A percentile compares a stretch with the other conserved stretches of the same genome.
These are phyloP conservation scores for Formicarius rufipectus DNA, from an alignment of 2,113 vertebrate genomes.

Conservation along the genomic window DNA sequence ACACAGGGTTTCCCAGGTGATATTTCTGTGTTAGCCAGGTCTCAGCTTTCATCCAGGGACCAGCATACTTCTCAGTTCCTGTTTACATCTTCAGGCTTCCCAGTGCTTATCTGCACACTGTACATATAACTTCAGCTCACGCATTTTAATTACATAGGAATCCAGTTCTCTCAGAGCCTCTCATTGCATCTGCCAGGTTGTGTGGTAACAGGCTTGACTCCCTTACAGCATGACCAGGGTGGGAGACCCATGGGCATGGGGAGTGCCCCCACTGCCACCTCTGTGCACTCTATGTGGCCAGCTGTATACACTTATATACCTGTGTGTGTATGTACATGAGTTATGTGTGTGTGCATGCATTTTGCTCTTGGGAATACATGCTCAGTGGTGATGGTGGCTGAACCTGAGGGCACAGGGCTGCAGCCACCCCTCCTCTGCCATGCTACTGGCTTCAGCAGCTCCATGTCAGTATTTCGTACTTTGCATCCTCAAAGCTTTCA, in stretches of 20 bases:
- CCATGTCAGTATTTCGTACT: fast-evolving
- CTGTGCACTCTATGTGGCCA: neutral
- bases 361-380: neutral
- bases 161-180: neutral
- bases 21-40: neutral
- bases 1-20: neutral
- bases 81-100: neutral
- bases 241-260: fast-evolving
- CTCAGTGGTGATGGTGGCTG: neutral
- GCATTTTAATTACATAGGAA: neutral
- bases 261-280: neutral
- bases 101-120: neutral
- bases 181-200: neutral
- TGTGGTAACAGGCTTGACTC: neutral
- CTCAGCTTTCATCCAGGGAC: neutral
- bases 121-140: neutral
- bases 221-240: fast-evolving
- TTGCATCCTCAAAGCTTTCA: neutral
- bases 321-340: fast-evolving
- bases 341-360: fast-evolving
- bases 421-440: neutral
- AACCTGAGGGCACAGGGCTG: neutral
- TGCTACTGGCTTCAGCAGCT: neutral
- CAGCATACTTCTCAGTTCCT: neutral
- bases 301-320: fast-evolving